phyloP scores from a whole-genome alignment of 2,888 invertebrate species.

The Eutolmus rufibarbis region DNA sequence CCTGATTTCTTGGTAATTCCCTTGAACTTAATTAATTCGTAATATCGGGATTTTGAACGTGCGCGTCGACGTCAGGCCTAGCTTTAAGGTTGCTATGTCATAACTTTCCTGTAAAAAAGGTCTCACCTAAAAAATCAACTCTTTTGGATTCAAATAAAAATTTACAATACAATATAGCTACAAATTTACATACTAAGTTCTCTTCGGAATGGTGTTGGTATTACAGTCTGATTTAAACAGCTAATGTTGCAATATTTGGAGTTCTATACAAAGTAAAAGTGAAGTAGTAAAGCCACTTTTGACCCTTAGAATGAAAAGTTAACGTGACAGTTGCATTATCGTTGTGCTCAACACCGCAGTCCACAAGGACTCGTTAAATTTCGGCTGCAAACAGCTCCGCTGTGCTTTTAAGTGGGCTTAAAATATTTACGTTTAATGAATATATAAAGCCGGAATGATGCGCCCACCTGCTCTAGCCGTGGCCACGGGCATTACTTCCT shows the following conservation, averaged over 20 bases:
- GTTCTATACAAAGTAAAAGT: not conserved
- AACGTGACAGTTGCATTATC: not conserved
- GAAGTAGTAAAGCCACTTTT: not conserved
- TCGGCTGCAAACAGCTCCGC: not conserved
- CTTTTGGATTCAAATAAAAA: no score
- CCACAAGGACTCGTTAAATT: not conserved
- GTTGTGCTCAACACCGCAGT: not conserved
- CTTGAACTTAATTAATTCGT: no score
- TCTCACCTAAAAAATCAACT: no score
- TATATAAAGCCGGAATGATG: not conserved
- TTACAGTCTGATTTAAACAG: not conserved
- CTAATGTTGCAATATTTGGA: not conserved
- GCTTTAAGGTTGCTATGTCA: no score
- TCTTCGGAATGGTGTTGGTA: no score
- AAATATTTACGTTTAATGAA: not conserved
- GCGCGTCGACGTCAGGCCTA: no score
- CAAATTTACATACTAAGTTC: no score
- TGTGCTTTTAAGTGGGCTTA: not conserved
- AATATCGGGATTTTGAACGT: no score
- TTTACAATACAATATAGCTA: no score
- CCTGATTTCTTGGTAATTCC: no score
- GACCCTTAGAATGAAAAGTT: not conserved
- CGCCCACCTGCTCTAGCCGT: not conserved
- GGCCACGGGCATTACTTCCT: not conserved
- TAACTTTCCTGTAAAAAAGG: no score